A percentile compares a stretch with the other conserved stretches of the same genome.
These are phyloP conservation scores for Aromia moschata DNA, from an alignment of 2,888 invertebrate genomes.

Conservation along the genomic window DNA sequence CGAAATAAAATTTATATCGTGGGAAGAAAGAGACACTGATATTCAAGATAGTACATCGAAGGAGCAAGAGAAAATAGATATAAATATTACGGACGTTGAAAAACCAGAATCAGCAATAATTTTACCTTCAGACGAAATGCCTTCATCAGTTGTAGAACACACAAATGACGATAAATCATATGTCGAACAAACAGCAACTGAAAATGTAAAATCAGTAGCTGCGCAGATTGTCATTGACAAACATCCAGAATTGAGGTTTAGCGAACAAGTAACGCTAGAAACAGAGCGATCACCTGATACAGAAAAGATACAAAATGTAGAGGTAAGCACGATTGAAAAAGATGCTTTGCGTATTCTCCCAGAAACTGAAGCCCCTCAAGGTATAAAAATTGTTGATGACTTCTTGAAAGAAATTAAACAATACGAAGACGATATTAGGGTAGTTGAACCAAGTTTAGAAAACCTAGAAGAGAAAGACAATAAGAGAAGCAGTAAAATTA, in stretches of 20 bases:
- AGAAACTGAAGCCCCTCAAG: not conserved
- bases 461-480: no score
- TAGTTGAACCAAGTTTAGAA: conserved; percentile 2
- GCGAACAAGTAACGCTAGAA: conserved; percentile 2
- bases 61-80: not conserved
- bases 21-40: not conserved
- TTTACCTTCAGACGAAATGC: not conserved
- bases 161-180: conserved; percentile 13
- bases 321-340: not conserved
- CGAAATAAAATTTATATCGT: conserved; percentile 23
- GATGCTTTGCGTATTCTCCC: no score
- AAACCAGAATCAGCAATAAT: not conserved
- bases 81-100: not conserved
- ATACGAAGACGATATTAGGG: conserved; percentile 19
- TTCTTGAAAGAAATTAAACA: conserved; percentile 6
- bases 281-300: conserved; percentile 7
- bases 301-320: conserved; percentile 4
- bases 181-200: conserved; percentile 14
- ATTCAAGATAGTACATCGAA: conserved; percentile 17
- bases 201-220: conserved; percentile 19
- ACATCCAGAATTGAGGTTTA: conserved; percentile 11
- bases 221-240: conserved; percentile 23
- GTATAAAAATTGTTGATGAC: not conserved
- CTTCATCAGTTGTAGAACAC: not conserved
- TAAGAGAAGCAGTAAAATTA: conserved; percentile 37